phyloP scores from a whole-genome alignment of 2,797 vertebrate species.

The Alfaro cultratus region DNA sequence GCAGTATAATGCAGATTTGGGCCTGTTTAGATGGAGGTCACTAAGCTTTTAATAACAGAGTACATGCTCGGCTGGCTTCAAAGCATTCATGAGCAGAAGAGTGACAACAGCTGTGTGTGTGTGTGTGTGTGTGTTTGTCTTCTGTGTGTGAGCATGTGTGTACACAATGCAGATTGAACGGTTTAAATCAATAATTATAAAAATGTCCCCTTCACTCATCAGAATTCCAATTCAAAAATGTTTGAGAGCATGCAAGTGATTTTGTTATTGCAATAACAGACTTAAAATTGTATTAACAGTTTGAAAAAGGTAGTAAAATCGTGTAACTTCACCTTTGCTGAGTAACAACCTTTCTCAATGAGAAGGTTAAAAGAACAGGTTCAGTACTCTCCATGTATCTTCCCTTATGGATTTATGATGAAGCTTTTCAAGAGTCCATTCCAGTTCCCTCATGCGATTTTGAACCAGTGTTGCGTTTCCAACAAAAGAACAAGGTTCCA shows the following conservation, averaged over 20 bases:
- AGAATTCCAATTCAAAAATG: neutral
- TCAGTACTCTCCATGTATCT: neutral
- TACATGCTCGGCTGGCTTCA: constrained; percentile 53
- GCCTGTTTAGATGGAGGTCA: constrained; percentile 64
- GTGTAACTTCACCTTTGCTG: neutral
- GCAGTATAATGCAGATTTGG: constrained; percentile 53
- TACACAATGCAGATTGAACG: neutral
- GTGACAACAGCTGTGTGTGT: neutral
- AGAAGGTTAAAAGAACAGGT: neutral
- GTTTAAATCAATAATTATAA: neutral
- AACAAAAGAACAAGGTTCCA: neutral
- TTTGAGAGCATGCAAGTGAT: neutral
- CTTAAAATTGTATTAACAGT: neutral
- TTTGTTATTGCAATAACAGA: neutral
- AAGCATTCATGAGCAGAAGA: neutral
- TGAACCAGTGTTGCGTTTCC: neutral
- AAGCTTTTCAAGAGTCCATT: no score
- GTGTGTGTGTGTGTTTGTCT: neutral
- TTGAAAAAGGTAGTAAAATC: no score
- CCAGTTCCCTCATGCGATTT: no score
- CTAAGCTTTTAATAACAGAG: constrained; percentile 53
- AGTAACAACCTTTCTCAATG: neutral
- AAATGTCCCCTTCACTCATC: neutral
- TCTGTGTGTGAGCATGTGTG: neutral
- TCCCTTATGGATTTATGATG: no score